These are phyloP conservation scores for Scolopax mira DNA, from an alignment of 2,113 vertebrate genomes.

Conservation along the genomic window DNA sequence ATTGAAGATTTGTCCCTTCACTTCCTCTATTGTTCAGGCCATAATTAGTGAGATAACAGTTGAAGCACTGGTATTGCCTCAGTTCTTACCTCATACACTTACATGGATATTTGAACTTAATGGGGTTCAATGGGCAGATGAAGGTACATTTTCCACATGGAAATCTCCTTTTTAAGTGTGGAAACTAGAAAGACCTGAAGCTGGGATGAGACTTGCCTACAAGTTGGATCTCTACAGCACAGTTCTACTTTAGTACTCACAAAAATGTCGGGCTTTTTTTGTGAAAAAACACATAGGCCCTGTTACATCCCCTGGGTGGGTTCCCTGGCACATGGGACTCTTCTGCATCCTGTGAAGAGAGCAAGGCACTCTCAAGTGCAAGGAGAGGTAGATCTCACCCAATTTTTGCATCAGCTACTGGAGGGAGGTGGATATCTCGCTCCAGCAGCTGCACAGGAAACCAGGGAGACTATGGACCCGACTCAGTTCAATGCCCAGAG, in stretches of 20 bases:
- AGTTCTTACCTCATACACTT: neutral
- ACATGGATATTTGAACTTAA: neutral
- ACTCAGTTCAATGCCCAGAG: neutral
- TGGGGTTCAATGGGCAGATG: rapidly evolving
- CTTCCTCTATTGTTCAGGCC: neutral
- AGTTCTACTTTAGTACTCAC: neutral
- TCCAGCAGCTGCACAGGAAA: neutral
- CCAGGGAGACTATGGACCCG: rapidly evolving
- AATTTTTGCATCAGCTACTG: rapidly evolving
- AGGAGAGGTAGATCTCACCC: neutral
- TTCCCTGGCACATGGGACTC: rapidly evolving
- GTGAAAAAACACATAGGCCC: rapidly evolving
- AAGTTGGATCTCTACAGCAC: neutral
- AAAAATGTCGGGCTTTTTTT: rapidly evolving
- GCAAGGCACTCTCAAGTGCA: neutral
- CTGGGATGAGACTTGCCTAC: rapidly evolving
- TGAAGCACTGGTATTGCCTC: neutral
- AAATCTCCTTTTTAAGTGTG: neutral
- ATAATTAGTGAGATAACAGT: neutral
- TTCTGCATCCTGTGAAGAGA: rapidly evolving
- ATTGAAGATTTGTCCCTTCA: neutral
- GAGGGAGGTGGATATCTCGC: neutral
- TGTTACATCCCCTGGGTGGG: no score
- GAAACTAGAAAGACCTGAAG: neutral
- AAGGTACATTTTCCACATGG: neutral